These are phyloP conservation scores for Acanthisitta chloris DNA, from an alignment of 2,113 vertebrate genomes.

Conservation along the genomic window DNA sequence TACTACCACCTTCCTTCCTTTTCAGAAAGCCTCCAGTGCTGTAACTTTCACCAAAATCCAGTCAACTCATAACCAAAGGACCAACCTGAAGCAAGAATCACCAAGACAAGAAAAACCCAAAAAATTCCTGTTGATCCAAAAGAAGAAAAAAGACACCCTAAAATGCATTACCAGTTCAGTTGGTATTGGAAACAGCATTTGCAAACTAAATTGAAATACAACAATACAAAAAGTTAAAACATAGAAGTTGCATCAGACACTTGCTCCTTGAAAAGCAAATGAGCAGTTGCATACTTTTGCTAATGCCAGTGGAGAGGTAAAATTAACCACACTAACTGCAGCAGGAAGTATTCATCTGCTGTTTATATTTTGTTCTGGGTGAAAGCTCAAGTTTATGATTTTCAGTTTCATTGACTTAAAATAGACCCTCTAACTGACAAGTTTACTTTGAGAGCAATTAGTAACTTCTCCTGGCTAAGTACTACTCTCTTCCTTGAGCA, in stretches of 20 bases:
- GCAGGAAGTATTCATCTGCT: not conserved
- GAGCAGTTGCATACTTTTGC: not conserved
- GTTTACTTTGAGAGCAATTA: not conserved
- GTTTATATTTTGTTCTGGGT: not conserved
- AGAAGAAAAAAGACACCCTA: not conserved
- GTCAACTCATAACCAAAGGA: not conserved
- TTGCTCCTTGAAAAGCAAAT: not conserved
- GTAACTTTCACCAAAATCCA: not conserved
- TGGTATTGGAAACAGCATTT: not conserved
- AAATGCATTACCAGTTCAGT: not conserved
- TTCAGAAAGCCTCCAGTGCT: not conserved
- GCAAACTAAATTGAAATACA: not conserved
- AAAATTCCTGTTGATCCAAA: not conserved
- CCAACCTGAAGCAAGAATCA: not conserved
- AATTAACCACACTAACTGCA: not conserved
- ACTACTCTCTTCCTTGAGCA: not conserved
- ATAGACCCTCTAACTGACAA: not conserved
- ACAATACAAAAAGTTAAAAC: not conserved
- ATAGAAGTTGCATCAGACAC: accelerated
- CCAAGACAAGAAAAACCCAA: no score
- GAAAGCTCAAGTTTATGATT: not conserved
- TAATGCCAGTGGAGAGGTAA: not conserved
- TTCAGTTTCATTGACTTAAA: conserved; percentile 24
- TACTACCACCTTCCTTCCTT: not conserved
- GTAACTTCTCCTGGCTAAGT: not conserved